Evolutionary conservation across 2,888 invertebrate genomes (phyloP), one percentile per base, ranked within the genome.

Genomic region (Eudemis profundana): DNA sequence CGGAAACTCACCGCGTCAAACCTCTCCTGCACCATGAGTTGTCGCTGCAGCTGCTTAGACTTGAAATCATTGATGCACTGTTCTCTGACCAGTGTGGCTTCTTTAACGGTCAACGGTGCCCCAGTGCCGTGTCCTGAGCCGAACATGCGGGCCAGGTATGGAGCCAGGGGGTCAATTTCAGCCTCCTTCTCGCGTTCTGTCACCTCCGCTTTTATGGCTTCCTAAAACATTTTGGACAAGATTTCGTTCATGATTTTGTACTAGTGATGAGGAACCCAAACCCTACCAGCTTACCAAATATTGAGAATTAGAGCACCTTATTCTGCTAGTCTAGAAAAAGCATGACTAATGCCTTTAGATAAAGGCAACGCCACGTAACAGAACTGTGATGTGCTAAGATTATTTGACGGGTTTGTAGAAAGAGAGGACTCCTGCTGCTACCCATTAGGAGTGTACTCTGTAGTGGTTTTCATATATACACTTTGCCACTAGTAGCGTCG

Each of bases 41-140:
- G 95, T 42, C 96, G 86, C 0, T 92, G 89, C 3, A 95, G 84
- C 68, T 95, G 93, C 33, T 93, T 90, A 0, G 93, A 84, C 74
- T 95, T 95, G 72, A 95, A 95, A 77, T 96, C 96, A 57, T 90
- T 90, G 44, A 96, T 84, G 68, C 96, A 96, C 66, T 93, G 90
- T 3, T 94, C 88, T 36, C 92, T 86, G 5, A 94, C 80, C 3
- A 93, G 78, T 0, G 93, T 82, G 12, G 92, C 93, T 33, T 94
- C 87, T 54, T 91, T 85, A 0, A 86, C 42, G 0, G 93, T 92
- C 46, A 94, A 82, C 0, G 82, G 79, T 0, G 74, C 70, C 0
- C 87, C 87, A 0, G 79, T 73, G 14, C 94, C 83, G 33, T 82
- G 84, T 0, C 83, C 80, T 0, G 93, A 89, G 38, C 93, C 90